These are phyloP conservation scores for Microchirus variegatus DNA, from an alignment of 2,797 vertebrate species.

Conservation along the genomic window DNA sequence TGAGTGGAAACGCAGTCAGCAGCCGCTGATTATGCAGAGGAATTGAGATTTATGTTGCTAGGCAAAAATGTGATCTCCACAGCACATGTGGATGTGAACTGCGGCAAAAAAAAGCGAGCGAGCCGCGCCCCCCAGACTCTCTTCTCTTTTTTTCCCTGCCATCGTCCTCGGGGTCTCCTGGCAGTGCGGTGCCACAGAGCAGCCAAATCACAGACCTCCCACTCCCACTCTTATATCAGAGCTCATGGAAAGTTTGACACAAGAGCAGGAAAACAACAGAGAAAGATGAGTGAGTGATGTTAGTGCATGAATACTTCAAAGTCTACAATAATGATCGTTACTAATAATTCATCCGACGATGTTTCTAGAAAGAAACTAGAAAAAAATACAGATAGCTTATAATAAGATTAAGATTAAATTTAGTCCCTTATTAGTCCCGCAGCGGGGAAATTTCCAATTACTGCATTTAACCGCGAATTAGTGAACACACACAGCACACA, in stretches of 20 bases:
- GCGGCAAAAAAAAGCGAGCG: conserved; percentile 76
- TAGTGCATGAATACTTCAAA: too few species aligned
- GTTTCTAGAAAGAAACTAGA: too few species aligned
- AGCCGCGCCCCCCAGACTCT: conserved; percentile 81
- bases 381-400: too few species aligned
- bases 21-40: conserved; percentile 23
- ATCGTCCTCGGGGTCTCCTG: conserved; percentile 77
- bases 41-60: conserved; percentile 73
- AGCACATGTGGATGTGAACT: conserved; percentile 74
- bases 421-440: too few species aligned
- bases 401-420: too few species aligned
- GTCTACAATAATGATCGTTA: too few species aligned
- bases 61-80: conserved; percentile 68
- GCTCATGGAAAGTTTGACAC: not conserved
- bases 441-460: too few species aligned
- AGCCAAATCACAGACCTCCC: conserved; percentile 33
- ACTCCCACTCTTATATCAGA: conserved; percentile 37
- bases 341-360: too few species aligned
- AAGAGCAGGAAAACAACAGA: too few species aligned
- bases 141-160: conserved; percentile 58
- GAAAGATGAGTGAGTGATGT: too few species aligned
- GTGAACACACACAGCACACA: too few species aligned
- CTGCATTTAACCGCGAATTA: too few species aligned
- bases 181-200: conserved; percentile 72
- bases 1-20: conserved; percentile 11